Evolutionary conservation across 2,113 vertebrate genomes (phyloP), one percentile per base, ranked within the genome.

Genomic region (Megalops atlanticus): DNA sequence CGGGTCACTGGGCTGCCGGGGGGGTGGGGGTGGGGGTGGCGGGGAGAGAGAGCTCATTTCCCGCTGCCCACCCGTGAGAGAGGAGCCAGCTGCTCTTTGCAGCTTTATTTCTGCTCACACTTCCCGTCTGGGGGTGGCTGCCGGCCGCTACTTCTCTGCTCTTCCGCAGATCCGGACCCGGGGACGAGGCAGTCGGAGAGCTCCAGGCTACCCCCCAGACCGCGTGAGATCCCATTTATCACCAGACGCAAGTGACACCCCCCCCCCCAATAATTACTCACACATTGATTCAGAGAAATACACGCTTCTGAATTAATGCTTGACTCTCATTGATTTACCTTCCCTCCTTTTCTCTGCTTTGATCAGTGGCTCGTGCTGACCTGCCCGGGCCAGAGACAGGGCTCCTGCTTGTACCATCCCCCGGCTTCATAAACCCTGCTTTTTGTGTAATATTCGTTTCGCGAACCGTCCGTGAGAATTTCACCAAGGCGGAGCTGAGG

Each of bases 261-360:
- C 54, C 33, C 79, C 81, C 54, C 33, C 79, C 81, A 82, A 85
- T 80, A 80, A 78, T 69, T 82, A 54, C 86, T 87, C 87, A 85
- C 73, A 12, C 92, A 93, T 91, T 85, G 91, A 93, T 93, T 92
- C 88, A 70, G 35, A 31, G 4, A 38, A 38, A 69, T 69, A 31
- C 27, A 27, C 31, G 0, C 36, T 35, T 71, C 6, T 31, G 35
- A 71, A 71, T 38, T 6, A 36, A 33, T 84, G 82, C 85, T 91
- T 93, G 91, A 89, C 88, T 87, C 91, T 90, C 85, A 89, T 91
- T 92, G 90, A 90, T 92, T 92, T 92, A 87, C 89, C 91, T 92
- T 45, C 39, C 49, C 16, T 5, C 69, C 11, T 0, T 10, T 70
- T 21, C 5, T 35, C 31, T 45, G 39, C 15, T 24, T 3, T 36